These are phyloP conservation scores for Napeogenes sylphis DNA, from an alignment of 2,888 invertebrate species.

Conservation along the genomic window DNA sequence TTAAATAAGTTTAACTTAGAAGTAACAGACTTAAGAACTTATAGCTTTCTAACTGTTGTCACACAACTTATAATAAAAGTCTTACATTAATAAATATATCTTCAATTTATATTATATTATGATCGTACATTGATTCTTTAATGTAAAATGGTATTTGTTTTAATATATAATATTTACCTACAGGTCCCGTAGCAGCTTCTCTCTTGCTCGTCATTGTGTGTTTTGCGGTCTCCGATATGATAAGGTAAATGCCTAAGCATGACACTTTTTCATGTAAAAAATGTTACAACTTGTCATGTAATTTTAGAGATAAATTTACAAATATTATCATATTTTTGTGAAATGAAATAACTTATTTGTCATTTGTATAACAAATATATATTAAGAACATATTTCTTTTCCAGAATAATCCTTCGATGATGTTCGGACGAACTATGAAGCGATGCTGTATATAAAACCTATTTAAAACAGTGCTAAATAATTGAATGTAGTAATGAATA, in stretches of 20 bases:
- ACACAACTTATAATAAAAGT: too few species aligned
- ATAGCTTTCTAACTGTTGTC: too few species aligned
- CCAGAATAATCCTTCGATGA: conserved; percentile 68
- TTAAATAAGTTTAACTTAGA: too few species aligned
- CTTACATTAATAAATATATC: too few species aligned
- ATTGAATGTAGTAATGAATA: conserved; percentile 2
- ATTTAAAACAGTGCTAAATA: conserved; percentile 18
- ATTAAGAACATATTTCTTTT: conserved; percentile 35
- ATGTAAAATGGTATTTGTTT: not conserved
- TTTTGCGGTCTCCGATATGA: conserved; percentile 42
- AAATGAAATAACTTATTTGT: not conserved
- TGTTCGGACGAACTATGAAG: conserved; percentile 50
- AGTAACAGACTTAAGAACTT: too few species aligned
- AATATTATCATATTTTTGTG: too few species aligned
- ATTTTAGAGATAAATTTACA: too few species aligned
- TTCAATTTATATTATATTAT: too few species aligned
- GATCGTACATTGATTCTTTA: too few species aligned
- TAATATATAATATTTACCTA: conserved; percentile 14
- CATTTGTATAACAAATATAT: not conserved
- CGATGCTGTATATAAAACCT: conserved; percentile 32
- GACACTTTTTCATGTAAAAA: not conserved
- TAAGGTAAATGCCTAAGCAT: conserved; percentile 41
- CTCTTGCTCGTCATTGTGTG: conserved; percentile 46
- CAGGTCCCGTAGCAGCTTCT: conserved; percentile 57
- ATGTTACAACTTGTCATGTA: not conserved